phyloP scores from a whole-genome alignment of 2,888 invertebrate species.

The Limenitis camilla region DNA sequence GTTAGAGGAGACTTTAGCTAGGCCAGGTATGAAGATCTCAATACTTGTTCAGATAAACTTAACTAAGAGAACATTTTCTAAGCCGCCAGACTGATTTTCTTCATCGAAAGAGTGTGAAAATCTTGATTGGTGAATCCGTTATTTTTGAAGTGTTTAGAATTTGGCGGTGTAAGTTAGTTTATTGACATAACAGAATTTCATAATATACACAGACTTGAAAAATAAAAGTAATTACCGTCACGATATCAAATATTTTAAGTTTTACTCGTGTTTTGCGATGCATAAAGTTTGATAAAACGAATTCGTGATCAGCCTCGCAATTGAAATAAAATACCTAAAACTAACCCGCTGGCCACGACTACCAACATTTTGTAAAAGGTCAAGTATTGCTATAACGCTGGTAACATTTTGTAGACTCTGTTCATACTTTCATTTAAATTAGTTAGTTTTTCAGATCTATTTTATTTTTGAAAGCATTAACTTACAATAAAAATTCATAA shows the following conservation, averaged over 20 bases:
- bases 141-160: too few species aligned
- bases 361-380: slow-evolving; percentile 17
- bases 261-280: slow-evolving; percentile 15
- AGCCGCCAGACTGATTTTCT: too few species aligned
- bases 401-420: too few species aligned
- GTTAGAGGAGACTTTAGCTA: slow-evolving; percentile 78
- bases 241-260: slow-evolving; percentile 10
- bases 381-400: slow-evolving; percentile 3
- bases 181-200: too few species aligned
- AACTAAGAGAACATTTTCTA: too few species aligned
- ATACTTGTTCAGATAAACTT: background rate
- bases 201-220: background rate
- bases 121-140: too few species aligned
- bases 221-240: slow-evolving; percentile 12
- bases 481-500: too few species aligned
- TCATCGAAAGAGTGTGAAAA: too few species aligned
- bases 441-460: too few species aligned
- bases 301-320: slow-evolving; percentile 20
- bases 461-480: too few species aligned
- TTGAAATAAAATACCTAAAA: slow-evolving; percentile 20
- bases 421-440: too few species aligned
- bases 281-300: slow-evolving; percentile 21
- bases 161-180: too few species aligned
- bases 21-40: slow-evolving; percentile 51
- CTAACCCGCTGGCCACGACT: slow-evolving; percentile 18